Evolutionary conservation across 1,140 invertebrate species (phyloP).

Genomic region (Alviniconcha marisindica): DNA sequence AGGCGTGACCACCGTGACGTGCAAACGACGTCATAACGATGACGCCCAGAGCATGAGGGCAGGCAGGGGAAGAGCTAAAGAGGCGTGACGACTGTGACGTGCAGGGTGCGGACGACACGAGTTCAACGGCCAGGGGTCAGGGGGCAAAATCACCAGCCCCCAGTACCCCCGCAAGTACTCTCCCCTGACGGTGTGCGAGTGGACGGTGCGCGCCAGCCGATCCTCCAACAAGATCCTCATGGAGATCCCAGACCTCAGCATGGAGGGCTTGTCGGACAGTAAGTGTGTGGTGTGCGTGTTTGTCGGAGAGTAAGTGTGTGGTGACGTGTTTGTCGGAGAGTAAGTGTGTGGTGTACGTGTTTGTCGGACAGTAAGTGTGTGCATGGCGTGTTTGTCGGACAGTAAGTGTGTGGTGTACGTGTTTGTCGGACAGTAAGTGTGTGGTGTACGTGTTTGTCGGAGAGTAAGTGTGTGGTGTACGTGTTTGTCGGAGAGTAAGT

Average conservation of each 20-base stretch:
- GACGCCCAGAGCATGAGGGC: too few species aligned
- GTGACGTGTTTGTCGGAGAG: too few species aligned
- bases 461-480: background rate
- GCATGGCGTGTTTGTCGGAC: too few species aligned
- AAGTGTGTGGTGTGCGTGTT: background rate
- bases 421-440: background rate
- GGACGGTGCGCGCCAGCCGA: conserved; percentile 66
- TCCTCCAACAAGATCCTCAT: conserved; percentile 57
- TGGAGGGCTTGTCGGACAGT: conserved; percentile 50
- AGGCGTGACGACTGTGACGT: too few species aligned
- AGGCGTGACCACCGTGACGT: too few species aligned
- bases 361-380: too few species aligned
- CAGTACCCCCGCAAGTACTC: conserved; percentile 75
- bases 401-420: too few species aligned
- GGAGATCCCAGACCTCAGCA: conserved; percentile 50
- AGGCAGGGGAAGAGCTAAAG: too few species aligned
- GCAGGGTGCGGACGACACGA: conserved; percentile 55
- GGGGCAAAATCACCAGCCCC: conserved; percentile 76
- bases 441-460: background rate
- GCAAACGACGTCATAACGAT: too few species aligned
- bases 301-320: background rate
- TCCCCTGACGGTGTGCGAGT: conserved; percentile 74
- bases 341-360: too few species aligned
- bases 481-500: background rate
- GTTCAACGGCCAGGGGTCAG: conserved; percentile 53